Percentiles rank a stretch among this genome's conserved stretches.
These are phyloP conservation scores for Ylistrum balloti DNA, from an alignment of 1,140 invertebrate genomes.

Conservation along the genomic window DNA sequence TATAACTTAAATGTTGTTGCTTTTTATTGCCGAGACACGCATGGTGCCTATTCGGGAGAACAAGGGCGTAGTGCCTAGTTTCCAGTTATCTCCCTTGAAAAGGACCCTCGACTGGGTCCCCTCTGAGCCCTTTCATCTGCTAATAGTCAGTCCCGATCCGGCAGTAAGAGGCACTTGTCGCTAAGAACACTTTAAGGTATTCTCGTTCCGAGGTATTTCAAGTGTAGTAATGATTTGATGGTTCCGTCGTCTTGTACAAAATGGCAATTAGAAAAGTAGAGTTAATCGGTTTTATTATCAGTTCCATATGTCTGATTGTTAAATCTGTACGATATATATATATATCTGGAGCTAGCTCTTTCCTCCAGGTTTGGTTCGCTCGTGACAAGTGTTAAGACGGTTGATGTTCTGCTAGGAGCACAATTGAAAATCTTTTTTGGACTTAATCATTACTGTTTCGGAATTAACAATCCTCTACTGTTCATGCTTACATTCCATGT, in stretches of 20 bases:
- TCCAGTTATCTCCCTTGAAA: background rate
- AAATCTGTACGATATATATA: background rate
- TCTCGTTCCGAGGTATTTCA: constrained; percentile 15
- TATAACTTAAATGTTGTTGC: background rate
- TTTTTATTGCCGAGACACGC: background rate
- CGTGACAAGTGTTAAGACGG: constrained; percentile 17
- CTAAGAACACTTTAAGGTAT: background rate
- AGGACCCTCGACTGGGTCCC: constrained; percentile 29
- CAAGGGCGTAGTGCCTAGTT: background rate
- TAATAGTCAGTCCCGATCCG: constrained; percentile 23
- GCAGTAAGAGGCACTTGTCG: constrained; percentile 8
- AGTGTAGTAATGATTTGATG: constrained; percentile 7
- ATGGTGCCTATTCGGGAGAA: background rate
- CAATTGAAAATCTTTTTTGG: constrained; percentile 25
- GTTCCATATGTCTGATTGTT: background rate
- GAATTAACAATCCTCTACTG: background rate
- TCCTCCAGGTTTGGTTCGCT: background rate
- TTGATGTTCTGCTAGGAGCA: background rate
- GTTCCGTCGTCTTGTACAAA: constrained; percentile 17
- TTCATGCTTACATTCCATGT: constrained; percentile 15
- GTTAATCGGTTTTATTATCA: constrained; percentile 23
- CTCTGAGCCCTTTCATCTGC: constrained; percentile 31
- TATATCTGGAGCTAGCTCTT: background rate
- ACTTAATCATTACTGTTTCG: background rate
- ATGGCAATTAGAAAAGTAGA: constrained; percentile 20